Evolutionary conservation across 2,797 vertebrate species (phyloP).

Genomic region (Adelosebastes latens): DNA sequence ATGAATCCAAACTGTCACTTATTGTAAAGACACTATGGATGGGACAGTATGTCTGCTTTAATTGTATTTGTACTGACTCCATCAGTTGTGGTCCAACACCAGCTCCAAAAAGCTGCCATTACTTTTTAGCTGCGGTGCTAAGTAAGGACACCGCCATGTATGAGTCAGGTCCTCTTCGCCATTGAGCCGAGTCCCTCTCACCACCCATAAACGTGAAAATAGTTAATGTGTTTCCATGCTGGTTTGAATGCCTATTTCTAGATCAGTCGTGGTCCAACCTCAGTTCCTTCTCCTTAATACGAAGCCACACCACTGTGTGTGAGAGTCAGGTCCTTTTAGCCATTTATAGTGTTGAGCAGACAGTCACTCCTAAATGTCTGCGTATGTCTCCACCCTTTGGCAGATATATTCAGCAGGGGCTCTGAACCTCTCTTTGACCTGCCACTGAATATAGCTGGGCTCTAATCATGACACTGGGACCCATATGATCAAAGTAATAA

Average conservation of each 20-base stretch:
- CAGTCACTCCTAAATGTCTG: slow-evolving; percentile 56
- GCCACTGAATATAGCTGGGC: not conserved
- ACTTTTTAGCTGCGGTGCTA: slow-evolving; percentile 13
- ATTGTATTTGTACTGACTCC: slow-evolving; percentile 27
- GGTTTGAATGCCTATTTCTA: slow-evolving; percentile 67
- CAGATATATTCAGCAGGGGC: slow-evolving; percentile 7
- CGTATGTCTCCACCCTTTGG: slow-evolving; percentile 35
- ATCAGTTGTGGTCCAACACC: slow-evolving; percentile 31
- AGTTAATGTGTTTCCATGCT: slow-evolving; percentile 70
- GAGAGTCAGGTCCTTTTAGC: slow-evolving; percentile 64
- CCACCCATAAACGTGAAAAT: slow-evolving; percentile 62
- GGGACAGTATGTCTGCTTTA: not conserved
- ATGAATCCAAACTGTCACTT: not conserved
- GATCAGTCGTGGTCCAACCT: slow-evolving; percentile 61
- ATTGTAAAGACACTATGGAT: slow-evolving; percentile 3
- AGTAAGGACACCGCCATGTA: slow-evolving; percentile 31
- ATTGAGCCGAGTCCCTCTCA: slow-evolving; percentile 44
- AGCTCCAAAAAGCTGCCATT: slow-evolving; percentile 39
- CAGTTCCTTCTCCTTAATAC: slow-evolving; percentile 58
- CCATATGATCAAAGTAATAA: not conserved
- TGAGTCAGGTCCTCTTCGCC: slow-evolving; percentile 49
- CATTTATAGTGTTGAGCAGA: slow-evolving; percentile 60
- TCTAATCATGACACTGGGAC: not conserved
- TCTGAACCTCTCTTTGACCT: slow-evolving; percentile 30
- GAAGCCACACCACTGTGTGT: slow-evolving; percentile 46